Evolutionary conservation across 2,113 vertebrate genomes (phyloP).

Genomic region (Eublepharis macularius): DNA sequence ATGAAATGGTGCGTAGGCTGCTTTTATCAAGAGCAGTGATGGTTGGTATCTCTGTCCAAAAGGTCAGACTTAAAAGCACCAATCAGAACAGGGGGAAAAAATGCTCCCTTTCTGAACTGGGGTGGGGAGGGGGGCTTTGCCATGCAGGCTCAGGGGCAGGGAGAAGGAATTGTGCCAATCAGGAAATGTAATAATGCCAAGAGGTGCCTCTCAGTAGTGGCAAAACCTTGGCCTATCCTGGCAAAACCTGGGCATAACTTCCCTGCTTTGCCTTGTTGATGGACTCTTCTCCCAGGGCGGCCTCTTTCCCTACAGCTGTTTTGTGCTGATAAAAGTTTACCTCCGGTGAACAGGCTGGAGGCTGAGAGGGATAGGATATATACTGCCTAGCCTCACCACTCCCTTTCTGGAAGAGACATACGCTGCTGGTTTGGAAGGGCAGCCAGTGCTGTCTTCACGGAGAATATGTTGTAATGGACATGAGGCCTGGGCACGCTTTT

Average conservation of each 20-base stretch:
- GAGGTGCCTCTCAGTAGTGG: no score
- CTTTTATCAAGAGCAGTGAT: accelerated
- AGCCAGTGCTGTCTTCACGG: no score
- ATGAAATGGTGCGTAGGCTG: accelerated
- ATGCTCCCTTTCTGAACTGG: background rate
- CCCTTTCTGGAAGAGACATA: background rate
- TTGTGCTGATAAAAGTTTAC: background rate
- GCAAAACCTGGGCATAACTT: accelerated
- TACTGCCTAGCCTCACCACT: background rate
- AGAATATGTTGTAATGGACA: background rate
- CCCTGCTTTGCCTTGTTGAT: background rate
- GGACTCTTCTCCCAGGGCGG: no score
- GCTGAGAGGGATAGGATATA: no score
- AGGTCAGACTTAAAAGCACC: background rate
- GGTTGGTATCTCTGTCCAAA: background rate
- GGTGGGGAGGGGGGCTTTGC: background rate
- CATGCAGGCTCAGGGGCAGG: background rate
- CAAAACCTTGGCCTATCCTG: no score
- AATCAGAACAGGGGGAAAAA: no score
- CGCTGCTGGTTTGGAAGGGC: background rate
- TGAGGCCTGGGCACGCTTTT: no score
- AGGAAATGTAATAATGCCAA: background rate
- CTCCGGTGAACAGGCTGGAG: background rate
- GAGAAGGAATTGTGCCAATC: background rate
- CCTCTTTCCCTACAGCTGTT: background rate